Base-by-base conservation (phyloP, 1,140 invertebrate genomes). In the Protaetia brevitarsis region DNA sequence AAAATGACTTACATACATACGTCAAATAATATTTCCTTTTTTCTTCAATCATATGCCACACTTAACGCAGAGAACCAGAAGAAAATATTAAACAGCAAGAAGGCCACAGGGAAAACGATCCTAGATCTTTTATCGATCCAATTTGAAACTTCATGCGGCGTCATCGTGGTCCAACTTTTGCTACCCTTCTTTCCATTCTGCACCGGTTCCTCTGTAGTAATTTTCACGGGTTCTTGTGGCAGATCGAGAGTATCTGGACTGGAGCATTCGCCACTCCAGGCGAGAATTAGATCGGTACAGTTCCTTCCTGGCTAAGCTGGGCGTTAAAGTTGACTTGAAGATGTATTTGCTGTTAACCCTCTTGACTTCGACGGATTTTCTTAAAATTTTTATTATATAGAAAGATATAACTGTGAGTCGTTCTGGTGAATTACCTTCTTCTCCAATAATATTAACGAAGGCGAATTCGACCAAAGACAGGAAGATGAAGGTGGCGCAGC, bases 371-470 rank as follows among this genome's bases (percentile, higher is more conserved):
- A 93, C 89, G 72, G 87, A 89, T 79, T 90, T 90, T 76, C 89
- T 91, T n/a, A n/a, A n/a, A n/a, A n/a, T n/a, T n/a, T n/a, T n/a
- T n/a, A n/a, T n/a, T n/a, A n/a, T n/a, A n/a, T n/a, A n/a, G n/a
- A n/a, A n/a, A n/a, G n/a, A n/a, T n/a, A n/a, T n/a, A n/a, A n/a
- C n/a, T n/a, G n/a, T n/a, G n/a, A n/a, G n/a, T n/a, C 16, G 34
- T 8, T 36, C 2, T 13, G 8, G 2, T 45, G 81, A n/a, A 85
- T 79, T 82, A 91, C 88, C 89, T 91, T 76, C 92, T 84, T 41
- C 92, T 82, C 85, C 91, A 94, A 94, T 93, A 0, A 89, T 93
- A 75, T 94, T 95, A 3, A 94, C 92, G 69, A 93, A 91, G 10
- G 92, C 92, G 75, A 94, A 95, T 71, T 95, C 92, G 1, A 94